Evolutionary conservation across 2,888 invertebrate genomes (phyloP), one percentile per base, ranked within the genome.

Genomic region (Drosophila siamana): DNA sequence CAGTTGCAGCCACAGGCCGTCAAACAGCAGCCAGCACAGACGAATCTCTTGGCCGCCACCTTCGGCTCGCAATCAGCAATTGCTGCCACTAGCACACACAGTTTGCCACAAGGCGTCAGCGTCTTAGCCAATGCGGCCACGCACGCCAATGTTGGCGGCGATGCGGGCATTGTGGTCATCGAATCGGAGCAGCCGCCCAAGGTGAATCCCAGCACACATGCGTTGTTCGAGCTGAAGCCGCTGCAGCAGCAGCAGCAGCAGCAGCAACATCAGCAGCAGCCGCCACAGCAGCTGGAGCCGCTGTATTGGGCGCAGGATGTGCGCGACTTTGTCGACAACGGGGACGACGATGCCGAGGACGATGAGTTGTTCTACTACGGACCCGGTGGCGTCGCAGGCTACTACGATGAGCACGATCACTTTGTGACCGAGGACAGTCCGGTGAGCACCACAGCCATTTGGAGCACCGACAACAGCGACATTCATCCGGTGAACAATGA

Each of bases 191-290:
- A 54, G 16, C 91, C 91, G 2, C 91, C 90, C 15, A 88, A 91
- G 46, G 90, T 91, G 0, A 85, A 91, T 77, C 89, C 88, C n/a
- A 74, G 78, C 40, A 90, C 91, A 0, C 91, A 90, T 55, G 90
- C 91, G 0, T 82, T 90, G 5, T 90, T 90, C 52, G 86, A 91
- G 64, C 60, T 91, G 61, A 69, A 85, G 48, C 90, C 90, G 0
- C 68, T 89, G 4, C 46, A 64, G 1, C 46, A 63, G 1, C 66
- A 51, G 9, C 60, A 63, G 11, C n/a, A 11, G 9, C 48, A 54
- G 2, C 66, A 65, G 6, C 28, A 26, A 30, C 46, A 28, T 5
- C 28, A 22, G 4, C 4, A 57, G 2, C 22, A 16, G 4, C 52
- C 56, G 8, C n/a, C 19, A 9, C 46, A 54, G 1, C 65, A 63